Conservation (phyloP, 1,140 invertebrate species). For the Brachionus sp. region DNA sequence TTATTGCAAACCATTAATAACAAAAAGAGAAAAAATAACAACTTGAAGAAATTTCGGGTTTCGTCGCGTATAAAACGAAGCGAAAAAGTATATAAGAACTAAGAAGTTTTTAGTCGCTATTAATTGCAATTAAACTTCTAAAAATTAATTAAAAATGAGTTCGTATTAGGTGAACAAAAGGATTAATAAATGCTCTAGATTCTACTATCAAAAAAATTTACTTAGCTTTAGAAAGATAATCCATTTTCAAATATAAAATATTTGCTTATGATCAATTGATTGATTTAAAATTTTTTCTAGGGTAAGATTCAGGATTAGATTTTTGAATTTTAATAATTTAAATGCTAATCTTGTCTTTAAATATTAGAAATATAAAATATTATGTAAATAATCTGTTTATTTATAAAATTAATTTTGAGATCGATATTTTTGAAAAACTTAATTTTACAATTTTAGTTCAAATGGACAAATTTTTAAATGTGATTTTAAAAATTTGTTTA, state of each 20-base stretch:
- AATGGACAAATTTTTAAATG: too few species aligned
- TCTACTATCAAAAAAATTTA: not conserved
- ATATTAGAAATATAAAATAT: too few species aligned
- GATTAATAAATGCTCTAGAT: not conserved
- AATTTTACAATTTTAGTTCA: too few species aligned
- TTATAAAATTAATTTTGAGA: too few species aligned
- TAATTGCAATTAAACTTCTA: not conserved
- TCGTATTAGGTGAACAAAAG: not conserved
- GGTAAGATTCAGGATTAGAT: not conserved
- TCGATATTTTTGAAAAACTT: too few species aligned
- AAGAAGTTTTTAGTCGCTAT: not conserved
- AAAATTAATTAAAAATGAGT: not conserved
- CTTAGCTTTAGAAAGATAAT: not conserved
- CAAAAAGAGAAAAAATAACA: conserved; percentile 2
- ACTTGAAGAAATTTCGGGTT: not conserved
- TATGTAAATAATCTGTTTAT: too few species aligned
- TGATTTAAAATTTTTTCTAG: not conserved
- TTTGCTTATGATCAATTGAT: not conserved
- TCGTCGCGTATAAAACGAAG: not conserved
- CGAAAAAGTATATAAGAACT: not conserved
- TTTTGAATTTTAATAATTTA: not conserved
- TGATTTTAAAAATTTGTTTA: too few species aligned
- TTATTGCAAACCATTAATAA: conserved; percentile 29
- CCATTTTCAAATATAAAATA: not conserved
- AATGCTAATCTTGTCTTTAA: not conserved